Evolutionary conservation across 2,113 vertebrate species (phyloP).

Genomic region (Alectura lathami): DNA sequence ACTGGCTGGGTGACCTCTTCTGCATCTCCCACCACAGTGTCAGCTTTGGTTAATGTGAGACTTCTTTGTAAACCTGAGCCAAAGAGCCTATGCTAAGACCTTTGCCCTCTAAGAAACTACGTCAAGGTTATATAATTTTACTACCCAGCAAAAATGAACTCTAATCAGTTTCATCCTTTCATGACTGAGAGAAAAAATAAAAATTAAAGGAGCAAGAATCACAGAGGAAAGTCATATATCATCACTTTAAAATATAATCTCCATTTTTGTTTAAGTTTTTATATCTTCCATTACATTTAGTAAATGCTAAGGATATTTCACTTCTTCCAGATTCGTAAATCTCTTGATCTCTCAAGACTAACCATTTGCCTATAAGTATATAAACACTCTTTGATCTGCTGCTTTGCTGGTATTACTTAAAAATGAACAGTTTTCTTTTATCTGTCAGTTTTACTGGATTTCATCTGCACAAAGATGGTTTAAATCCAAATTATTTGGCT

Average conservation of each 20-base stretch:
- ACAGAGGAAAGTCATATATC: slow-evolving; percentile 36
- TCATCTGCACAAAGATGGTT: slow-evolving; percentile 50
- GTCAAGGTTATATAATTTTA: not conserved
- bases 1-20: not conserved
- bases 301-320: slow-evolving; percentile 18
- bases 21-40: not conserved
- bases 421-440: slow-evolving; percentile 70
- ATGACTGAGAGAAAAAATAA: not conserved
- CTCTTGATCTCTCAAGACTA: slow-evolving; percentile 56
- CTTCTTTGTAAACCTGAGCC: not conserved
- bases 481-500: slow-evolving; percentile 64
- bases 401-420: slow-evolving; percentile 66
- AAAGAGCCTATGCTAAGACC: not conserved
- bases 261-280: slow-evolving; percentile 22
- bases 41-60: not conserved
- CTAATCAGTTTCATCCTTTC: not conserved
- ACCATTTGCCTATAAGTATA: slow-evolving; percentile 54
- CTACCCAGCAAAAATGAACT: not conserved
- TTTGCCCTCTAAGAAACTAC: not conserved
- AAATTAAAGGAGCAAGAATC: not conserved
- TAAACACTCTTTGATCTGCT: slow-evolving; percentile 66
- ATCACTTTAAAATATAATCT: not conserved
- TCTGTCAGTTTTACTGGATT: slow-evolving; percentile 55
- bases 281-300: not conserved
- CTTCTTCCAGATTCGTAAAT: not conserved